Evolutionary conservation across 2,797 vertebrate genomes (phyloP).

Genomic region (Schizothorax lantsangensis): DNA sequence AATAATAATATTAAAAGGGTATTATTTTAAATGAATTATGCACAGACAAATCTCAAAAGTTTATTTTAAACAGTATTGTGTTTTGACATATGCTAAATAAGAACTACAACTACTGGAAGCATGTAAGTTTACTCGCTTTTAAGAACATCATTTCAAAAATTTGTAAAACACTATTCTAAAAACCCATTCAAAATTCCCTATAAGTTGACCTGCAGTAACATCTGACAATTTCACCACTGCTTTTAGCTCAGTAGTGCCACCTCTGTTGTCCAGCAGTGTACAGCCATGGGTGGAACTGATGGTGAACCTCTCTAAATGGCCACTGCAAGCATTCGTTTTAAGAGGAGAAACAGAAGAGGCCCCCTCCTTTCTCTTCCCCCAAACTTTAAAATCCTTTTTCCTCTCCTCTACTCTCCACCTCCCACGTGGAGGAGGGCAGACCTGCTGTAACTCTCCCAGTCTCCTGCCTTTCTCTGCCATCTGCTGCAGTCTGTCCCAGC

Average conservation of each 20-base stretch:
- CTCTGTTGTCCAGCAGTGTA: conserved; percentile 14
- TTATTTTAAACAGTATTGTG: neutral
- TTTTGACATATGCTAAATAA: neutral
- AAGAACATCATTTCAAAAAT: neutral
- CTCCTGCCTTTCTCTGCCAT: conserved; percentile 47
- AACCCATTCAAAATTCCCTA: neutral
- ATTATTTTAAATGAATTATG: neutral
- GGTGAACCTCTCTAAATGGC: neutral
- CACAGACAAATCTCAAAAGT: neutral
- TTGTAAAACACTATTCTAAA: neutral
- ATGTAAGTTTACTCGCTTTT: neutral
- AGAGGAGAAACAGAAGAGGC: neutral
- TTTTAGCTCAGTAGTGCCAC: conserved; percentile 15
- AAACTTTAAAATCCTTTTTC: conserved; percentile 26
- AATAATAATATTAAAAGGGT: neutral
- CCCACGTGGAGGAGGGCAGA: conserved; percentile 51
- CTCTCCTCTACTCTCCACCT: conserved; percentile 38
- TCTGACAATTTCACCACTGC: conserved; percentile 33
- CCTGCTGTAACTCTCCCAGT: conserved; percentile 56
- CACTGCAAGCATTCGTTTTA: neutral
- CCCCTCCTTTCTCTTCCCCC: conserved; percentile 4
- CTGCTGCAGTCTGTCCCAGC: conserved; percentile 50
- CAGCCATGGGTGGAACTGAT: neutral
- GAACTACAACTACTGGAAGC: neutral
- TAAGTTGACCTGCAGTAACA: neutral